These are phyloP conservation scores for Kryptopterus vitreolus DNA, from an alignment of 2,797 vertebrate species.

Conservation along the genomic window DNA sequence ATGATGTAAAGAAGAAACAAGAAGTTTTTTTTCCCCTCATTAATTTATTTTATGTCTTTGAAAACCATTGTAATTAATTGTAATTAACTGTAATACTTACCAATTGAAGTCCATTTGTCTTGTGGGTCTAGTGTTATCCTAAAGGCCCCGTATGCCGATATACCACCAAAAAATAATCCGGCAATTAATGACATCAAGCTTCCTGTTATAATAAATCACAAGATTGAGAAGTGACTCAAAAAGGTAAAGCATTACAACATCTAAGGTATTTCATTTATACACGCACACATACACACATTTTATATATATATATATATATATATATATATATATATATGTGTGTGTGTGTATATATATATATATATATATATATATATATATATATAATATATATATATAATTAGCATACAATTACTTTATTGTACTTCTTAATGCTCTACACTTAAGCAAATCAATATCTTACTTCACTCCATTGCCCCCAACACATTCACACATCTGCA, in stretches of 20 bases:
- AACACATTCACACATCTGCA: too few relatives aligned
- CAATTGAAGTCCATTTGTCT: conserved; percentile 81
- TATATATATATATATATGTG: too few relatives aligned
- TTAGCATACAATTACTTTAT: too few relatives aligned
- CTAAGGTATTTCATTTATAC: not conserved
- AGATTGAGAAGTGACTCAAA: not conserved
- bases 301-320: too few relatives aligned
- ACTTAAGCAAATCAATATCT: too few relatives aligned
- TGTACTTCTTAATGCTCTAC: too few relatives aligned
- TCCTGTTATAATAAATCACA: conserved; percentile 66
- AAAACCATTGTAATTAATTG: not conserved
- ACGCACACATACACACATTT: too few relatives aligned
- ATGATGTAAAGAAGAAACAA: not conserved
- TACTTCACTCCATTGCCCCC: too few relatives aligned
- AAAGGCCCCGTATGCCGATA: conserved; percentile 86
- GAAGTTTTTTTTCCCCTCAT: not conserved
- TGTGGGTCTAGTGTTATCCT: conserved; percentile 75
- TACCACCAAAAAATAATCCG: conserved; percentile 81
- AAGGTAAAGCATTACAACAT: not conserved
- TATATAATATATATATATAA: too few relatives aligned
- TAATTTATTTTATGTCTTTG: not conserved
- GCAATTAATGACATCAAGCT: conserved; percentile 86
- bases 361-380: too few relatives aligned
- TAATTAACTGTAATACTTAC: conserved; percentile 74
- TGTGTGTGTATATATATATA: not conserved